Conservation (phyloP, 1,140 invertebrate genomes). For the Drosophila parvula region DNA sequence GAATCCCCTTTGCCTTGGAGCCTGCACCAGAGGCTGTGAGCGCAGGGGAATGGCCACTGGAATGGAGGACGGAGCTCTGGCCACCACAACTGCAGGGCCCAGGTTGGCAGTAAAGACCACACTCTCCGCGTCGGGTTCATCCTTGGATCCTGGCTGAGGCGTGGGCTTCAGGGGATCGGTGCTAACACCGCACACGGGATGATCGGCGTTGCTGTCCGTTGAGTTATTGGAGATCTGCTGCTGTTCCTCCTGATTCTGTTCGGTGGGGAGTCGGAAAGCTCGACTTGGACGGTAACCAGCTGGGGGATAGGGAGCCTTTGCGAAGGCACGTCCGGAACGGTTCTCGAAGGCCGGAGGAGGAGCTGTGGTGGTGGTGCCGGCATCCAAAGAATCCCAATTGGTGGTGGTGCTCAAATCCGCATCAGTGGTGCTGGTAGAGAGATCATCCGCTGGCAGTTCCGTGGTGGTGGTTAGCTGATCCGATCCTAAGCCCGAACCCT, state of each 20-base stretch:
- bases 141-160: conserved; percentile 63
- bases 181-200: conserved; percentile 76
- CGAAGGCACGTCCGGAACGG: conserved; percentile 44
- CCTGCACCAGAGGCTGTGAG: conserved; percentile 51
- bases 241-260: conserved; percentile 36
- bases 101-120: conserved; percentile 67
- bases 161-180: conserved; percentile 75
- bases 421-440: conserved; percentile 59
- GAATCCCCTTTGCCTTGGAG: conserved; percentile 45
- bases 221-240: conserved; percentile 20
- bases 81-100: conserved; percentile 62
- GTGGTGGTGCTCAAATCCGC: conserved; percentile 60
- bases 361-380: conserved; percentile 38
- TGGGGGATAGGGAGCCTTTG: conserved; percentile 68
- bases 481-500: conserved; percentile 29
- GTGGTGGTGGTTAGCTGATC: conserved; percentile 55
- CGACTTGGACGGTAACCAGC: conserved; percentile 73
- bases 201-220: conserved; percentile 53
- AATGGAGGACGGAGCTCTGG: conserved; percentile 48
- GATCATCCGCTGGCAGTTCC: conserved; percentile 46
- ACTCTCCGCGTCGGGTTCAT: conserved; percentile 72
- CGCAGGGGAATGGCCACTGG: conserved; percentile 68
- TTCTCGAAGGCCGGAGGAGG: conserved; percentile 18
- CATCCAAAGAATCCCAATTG: conserved; percentile 33
- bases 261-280: conserved; percentile 69